phyloP scores from a whole-genome alignment of 2,113 vertebrate species.

The Stigmatopora nigra region DNA sequence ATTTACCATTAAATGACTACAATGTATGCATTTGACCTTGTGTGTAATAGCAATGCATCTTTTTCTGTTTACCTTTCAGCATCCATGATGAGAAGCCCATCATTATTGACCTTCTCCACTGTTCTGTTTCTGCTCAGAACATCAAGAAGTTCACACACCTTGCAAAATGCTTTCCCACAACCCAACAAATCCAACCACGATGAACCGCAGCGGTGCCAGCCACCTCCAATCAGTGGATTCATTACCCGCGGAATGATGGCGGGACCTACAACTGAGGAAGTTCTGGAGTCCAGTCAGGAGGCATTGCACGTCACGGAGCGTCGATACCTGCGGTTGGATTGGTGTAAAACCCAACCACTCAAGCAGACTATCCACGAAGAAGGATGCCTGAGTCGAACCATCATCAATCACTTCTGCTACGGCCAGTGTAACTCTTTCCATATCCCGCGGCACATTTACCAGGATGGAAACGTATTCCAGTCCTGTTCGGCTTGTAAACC shows the following conservation, averaged over 20 bases:
- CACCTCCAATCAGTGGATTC: slow-evolving; percentile 69
- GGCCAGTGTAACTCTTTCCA: slow-evolving; percentile 98
- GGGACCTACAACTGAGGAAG: slow-evolving; percentile 75
- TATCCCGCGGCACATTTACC: slow-evolving; percentile 85
- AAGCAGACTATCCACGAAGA: slow-evolving; percentile 92
- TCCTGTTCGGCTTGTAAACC: slow-evolving; percentile 95
- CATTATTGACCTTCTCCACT: slow-evolving; percentile 57
- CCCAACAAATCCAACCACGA: slow-evolving; percentile 83
- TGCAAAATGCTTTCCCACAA: slow-evolving; percentile 80
- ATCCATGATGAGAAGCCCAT: slow-evolving; percentile 70
- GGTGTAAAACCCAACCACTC: slow-evolving; percentile 95
- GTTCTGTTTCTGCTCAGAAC: slow-evolving; percentile 66
- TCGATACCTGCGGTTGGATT: slow-evolving; percentile 87
- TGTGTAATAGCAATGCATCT: slow-evolving; percentile 35
- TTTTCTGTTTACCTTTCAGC: slow-evolving; percentile 3
- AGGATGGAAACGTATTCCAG: slow-evolving; percentile 85
- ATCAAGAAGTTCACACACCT: slow-evolving; percentile 65
- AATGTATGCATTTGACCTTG: not conserved
- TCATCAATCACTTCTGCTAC: slow-evolving; percentile 94
- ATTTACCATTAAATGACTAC: not conserved
- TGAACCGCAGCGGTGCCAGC: slow-evolving; percentile 75
- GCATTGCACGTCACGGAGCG: slow-evolving; percentile 91
- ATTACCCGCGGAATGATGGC: slow-evolving; percentile 72
- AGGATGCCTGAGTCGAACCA: slow-evolving; percentile 85
- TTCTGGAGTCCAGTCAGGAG: slow-evolving; percentile 93